Base-by-base conservation (phyloP, 2,888 invertebrate species). In the Polydrusus tereticollis region DNA sequence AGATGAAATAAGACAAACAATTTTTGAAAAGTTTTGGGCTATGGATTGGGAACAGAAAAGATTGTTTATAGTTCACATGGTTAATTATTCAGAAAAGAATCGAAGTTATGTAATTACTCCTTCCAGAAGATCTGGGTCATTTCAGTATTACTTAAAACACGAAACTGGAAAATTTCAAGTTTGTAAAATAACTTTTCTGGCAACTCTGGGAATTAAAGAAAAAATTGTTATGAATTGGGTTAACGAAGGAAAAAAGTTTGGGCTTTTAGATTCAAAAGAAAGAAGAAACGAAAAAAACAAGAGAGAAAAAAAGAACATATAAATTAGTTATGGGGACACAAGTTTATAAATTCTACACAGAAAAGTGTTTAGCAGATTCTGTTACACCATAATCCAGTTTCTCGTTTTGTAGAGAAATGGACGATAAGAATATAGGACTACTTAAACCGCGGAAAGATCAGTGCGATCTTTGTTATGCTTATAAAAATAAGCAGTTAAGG, bases 41-140 rank as follows among this genome's bases (percentile, higher is more conserved):
- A 52, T 52, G 52, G 7, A n/a, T 18, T 52, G 52, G 52, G 52
- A 52, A 18, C 52, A 52, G 10, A 52, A 52, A 14, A 18, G 10
- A n/a, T 14, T 52, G 10, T 52, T n/a, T 52, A 14, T 52, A 6
- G 12, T 20, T 4, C 18, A 52, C 21, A 52, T 23, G 52, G 21
- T 14, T 20, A 52, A 3, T 52, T 52, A 52, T 18, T 5, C 12
- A 6, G 21, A 18, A 20, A 52, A 14, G 10, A 20, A 20, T 16
- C 2, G 52, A 52, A 52, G 5, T 14, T 52, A 52, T 10, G 18
- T 29, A n/a, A 18, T 4, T 4, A 10, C n/a, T 20, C 52, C 29
- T 6, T 52, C 52, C 21, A 52, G 36, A 36, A 36, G 36, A 36
- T 6, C 36, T 36, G 36, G 36, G 6, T 36, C 36, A 10, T 36